Percentiles rank a stretch among this genome's conserved stretches.
Conservation (phyloP, 2,797 vertebrate genomes). For the Cygnus olor region DNA sequence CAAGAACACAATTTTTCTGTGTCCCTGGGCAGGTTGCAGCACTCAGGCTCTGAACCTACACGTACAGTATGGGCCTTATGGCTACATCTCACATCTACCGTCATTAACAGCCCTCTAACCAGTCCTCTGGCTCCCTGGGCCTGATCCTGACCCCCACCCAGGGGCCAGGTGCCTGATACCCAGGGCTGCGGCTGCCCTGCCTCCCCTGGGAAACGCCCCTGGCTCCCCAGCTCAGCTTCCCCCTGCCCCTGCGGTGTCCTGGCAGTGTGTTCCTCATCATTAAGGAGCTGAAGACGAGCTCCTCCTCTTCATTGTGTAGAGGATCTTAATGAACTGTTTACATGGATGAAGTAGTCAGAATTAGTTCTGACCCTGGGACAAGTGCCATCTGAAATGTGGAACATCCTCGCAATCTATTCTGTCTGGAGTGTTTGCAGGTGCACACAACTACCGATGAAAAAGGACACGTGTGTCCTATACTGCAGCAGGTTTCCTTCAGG, state of each 20-base stretch:
- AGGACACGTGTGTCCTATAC: neutral
- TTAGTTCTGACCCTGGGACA: neutral
- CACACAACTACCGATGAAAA: neutral
- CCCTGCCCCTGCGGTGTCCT: neutral
- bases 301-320: neutral
- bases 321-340: neutral
- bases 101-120: neutral
- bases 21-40: neutral
- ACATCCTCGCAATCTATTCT: neutral
- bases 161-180: no score
- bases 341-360: neutral
- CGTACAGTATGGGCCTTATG: neutral
- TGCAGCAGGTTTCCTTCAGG: neutral
- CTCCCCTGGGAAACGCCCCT: no score
- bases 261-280: neutral
- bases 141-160: neutral
- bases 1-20: neutral
- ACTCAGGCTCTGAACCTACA: no score
- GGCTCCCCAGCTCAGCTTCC: rapidly evolving
- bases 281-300: neutral
- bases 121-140: no score
- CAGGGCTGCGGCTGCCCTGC: neutral
- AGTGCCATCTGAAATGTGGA: neutral
- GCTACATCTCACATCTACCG: neutral
- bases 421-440: neutral